Evolutionary conservation across 1,140 invertebrate genomes (phyloP), one percentile per base, ranked within the genome.

Genomic region (Drosophila lini): DNA sequence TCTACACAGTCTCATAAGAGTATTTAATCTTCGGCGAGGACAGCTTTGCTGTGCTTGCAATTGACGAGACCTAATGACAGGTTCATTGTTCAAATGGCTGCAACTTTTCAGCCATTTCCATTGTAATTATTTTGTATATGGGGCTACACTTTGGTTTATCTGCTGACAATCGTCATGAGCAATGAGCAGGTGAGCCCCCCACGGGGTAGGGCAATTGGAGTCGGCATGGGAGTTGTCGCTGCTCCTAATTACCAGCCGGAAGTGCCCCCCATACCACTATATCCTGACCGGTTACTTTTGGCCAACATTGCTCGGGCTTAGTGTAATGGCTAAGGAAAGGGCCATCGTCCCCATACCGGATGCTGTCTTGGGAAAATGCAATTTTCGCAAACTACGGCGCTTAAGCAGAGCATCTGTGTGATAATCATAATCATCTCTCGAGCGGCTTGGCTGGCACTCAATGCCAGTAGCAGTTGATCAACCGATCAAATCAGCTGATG

Each of bases 101-200:
- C 84, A 89, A 74, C 84, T 88, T 83, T 88, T 83, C 83, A 89
- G 69, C 47, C 83, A 89, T 88, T 88, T 89, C 70, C 61, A 64
- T 60, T 69, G 76, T 83, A 83, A 83, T 83, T 78, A 78, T 68
- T 74, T 74, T 57, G 53, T 74, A 59, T 75, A 47, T 52, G 60
- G 42, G 11, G 19, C 34, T 41, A 60, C 47, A 31, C 31, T 65
- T 58, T 45, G 47, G 25, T 41, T 53, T 76, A 76, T 76, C 61
- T 76, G n/a, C 28, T 32, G 47, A 47, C 41, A 76, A 76, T 76
- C 74, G 74, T 76, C 73, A 68, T 76, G 74, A 78, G 61, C 40
- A 7, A 15, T 41, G 52, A 63, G 56, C 56, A 62, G 69, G 8
- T 48, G 45, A 48, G 45, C 45, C 10, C 7, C 8, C 31, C 22